A percentile compares a stretch with the other conserved stretches of the same genome.
phyloP scores from a whole-genome alignment of 2,888 invertebrate species.

The Camptogramma bilineatum region DNA sequence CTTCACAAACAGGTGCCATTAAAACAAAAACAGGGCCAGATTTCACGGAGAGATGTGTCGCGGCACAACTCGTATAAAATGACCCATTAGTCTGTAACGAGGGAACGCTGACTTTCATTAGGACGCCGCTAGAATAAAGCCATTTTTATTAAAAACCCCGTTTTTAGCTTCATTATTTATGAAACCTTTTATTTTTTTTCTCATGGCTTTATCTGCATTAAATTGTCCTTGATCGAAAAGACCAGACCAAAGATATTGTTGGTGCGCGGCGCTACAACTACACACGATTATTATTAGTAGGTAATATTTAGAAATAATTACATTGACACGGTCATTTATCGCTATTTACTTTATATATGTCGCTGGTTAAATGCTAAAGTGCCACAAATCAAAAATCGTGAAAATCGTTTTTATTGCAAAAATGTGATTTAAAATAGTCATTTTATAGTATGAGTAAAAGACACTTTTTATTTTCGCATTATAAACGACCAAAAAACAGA shows the following conservation, averaged over 20 bases:
- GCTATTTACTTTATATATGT: too few relatives aligned
- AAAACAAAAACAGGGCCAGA: slow-evolving; percentile 58
- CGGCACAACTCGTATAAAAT: slow-evolving; percentile 61
- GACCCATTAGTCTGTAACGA: slow-evolving; percentile 63
- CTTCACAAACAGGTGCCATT: slow-evolving; percentile 49
- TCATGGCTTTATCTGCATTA: background rate
- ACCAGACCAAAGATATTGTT: background rate
- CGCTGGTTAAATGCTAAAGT: too few relatives aligned
- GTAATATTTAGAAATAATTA: too few relatives aligned
- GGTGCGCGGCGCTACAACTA: too few relatives aligned
- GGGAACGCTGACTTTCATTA: slow-evolving; percentile 46
- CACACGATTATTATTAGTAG: too few relatives aligned
- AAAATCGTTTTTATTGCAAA: too few relatives aligned
- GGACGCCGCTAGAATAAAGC: slow-evolving; percentile 24
- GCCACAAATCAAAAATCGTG: too few relatives aligned
- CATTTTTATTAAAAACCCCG: slow-evolving; percentile 26
- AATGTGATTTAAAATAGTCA: too few relatives aligned
- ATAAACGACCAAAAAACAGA: too few relatives aligned
- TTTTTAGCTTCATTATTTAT: slow-evolving; percentile 17
- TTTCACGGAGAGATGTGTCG: slow-evolving; percentile 49
- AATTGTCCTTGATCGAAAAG: background rate
- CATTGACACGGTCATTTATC: too few relatives aligned
- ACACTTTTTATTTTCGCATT: too few relatives aligned
- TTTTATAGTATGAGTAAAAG: too few relatives aligned
- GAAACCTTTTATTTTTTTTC: slow-evolving; percentile 2